phyloP scores from a whole-genome alignment of 2,113 vertebrate species.

The Pluvianellus socialis region DNA sequence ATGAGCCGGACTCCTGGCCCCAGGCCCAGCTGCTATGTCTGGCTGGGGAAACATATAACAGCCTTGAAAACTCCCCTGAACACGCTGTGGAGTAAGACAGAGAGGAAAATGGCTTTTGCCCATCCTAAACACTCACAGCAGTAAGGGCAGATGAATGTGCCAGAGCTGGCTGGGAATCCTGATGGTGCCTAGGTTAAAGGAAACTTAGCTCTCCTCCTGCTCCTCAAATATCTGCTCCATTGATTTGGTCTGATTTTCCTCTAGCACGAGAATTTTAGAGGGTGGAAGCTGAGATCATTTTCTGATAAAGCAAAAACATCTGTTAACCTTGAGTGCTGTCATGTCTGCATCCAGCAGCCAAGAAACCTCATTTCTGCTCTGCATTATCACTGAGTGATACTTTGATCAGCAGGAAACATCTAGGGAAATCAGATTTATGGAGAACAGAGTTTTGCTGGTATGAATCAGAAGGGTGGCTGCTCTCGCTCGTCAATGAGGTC shows the following conservation, averaged over 20 bases:
- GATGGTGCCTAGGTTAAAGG: background rate
- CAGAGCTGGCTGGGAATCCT: background rate
- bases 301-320: conserved; percentile 55
- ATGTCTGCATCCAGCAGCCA: background rate
- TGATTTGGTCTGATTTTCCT: background rate
- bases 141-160: background rate
- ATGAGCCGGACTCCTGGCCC: background rate
- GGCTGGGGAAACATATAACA: background rate
- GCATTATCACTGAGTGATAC: background rate
- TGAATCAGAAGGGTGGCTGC: background rate
- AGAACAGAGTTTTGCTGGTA: background rate
- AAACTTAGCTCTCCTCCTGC: background rate
- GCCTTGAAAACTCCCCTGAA: background rate
- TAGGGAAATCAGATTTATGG: background rate
- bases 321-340: conserved; percentile 27
- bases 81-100: background rate
- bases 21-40: background rate
- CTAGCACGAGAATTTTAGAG: background rate
- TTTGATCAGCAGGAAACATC: conserved; percentile 1
- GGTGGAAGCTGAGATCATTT: conserved; percentile 52
- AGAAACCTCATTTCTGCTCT: conserved; percentile 17
- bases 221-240: background rate
- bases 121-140: background rate
- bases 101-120: background rate
- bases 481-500: background rate